Base-by-base conservation (phyloP, 2,888 invertebrate genomes). In the Rhagophthalmus giganteus region DNA sequence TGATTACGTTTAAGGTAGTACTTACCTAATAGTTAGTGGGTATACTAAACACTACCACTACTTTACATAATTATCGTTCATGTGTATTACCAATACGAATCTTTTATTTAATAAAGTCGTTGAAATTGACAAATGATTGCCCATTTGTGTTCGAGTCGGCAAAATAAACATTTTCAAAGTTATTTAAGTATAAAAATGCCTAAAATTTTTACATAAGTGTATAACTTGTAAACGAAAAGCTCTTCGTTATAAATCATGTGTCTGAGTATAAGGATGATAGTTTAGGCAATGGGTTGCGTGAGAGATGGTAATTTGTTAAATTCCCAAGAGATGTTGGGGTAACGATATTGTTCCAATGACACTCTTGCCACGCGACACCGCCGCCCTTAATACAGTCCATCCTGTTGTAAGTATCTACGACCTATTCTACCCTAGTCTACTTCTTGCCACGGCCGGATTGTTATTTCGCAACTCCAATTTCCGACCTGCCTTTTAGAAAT, bases 271-370 rank as follows among this genome's bases (percentile, higher is more conserved):
- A 20, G 7, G 42, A 40, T 33, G 42, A 42, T 42, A 42, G 42
- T 42, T 42, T 31, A 12, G 14, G 49, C 41, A 41, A 41, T 48
- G 57, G 34, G 42, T 48, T 49, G 52, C 51, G 54, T 54, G 57
- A 48, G 45, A 46, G 45, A 37, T 42, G 48, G 60, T 60, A 62
- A 62, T 62, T 60, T 60, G 58, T 59, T 59, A 60, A 59, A 60
- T 56, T 60, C 62, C 62, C 62, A 54, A 52, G 60, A 51, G 59
- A 41, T 55, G 44, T 48, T 46, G 38, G 24, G 25, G 54, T 58
- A 60, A 60, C 56, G 56, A 56, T 56, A 59, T 59, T 56, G 57
- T 59, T 60, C 54, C 46, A 58, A 51, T 52, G 41, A 59, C 52
- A 55, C 53, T 45, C 58, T 49, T 57, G 51, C 49, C 55, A 56